These are phyloP conservation scores for Prunella fulvescens DNA, from an alignment of 2,113 vertebrate genomes.

Conservation along the genomic window DNA sequence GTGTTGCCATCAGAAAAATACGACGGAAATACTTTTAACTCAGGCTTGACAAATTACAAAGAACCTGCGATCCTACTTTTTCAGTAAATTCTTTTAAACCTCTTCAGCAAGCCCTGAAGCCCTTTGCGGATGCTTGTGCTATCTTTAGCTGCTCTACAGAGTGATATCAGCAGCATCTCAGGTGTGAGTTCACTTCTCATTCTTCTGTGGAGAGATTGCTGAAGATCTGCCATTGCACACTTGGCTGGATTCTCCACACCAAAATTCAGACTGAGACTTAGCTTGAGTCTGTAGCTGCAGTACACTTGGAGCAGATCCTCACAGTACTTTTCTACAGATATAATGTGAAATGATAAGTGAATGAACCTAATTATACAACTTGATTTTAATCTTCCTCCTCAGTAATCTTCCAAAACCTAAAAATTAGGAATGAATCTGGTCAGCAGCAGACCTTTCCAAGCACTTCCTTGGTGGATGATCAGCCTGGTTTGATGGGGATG, in stretches of 20 bases:
- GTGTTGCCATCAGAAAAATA: not conserved
- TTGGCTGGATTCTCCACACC: not conserved
- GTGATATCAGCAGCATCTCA: not conserved
- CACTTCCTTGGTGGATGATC: not conserved
- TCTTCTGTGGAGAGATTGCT: not conserved
- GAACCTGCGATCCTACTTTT: accelerated
- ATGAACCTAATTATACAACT: not conserved
- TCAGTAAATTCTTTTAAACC: not conserved
- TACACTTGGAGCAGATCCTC: not conserved
- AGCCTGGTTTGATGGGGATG: not conserved
- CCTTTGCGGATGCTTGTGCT: not conserved
- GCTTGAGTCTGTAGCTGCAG: not conserved
- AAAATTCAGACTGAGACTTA: not conserved
- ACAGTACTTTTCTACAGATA: not conserved
- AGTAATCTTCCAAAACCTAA: not conserved
- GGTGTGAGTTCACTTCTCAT: not conserved
- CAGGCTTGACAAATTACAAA: not conserved
- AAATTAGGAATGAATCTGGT: not conserved
- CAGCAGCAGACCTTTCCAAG: not conserved
- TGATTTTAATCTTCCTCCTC: not conserved
- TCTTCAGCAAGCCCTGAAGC: not conserved
- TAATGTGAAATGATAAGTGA: not conserved
- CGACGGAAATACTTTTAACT: not conserved
- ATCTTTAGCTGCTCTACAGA: not conserved
- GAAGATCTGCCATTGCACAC: not conserved